These are phyloP conservation scores for Pterostichus madidus DNA, from an alignment of 2,888 invertebrate genomes.

Conservation along the genomic window DNA sequence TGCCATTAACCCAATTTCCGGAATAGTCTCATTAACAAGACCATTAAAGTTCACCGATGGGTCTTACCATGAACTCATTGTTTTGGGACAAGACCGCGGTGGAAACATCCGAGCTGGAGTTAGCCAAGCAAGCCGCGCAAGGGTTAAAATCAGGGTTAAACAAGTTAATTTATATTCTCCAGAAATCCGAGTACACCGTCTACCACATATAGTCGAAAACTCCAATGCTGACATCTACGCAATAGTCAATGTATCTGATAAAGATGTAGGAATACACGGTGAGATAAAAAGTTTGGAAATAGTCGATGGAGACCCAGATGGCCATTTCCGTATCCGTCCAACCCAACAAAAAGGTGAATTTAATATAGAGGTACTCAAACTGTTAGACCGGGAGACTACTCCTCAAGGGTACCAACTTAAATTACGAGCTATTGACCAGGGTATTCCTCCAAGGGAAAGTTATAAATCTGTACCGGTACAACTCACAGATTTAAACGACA, in stretches of 20 bases:
- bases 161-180: slow-evolving; percentile 93
- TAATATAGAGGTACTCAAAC: slow-evolving; percentile 88
- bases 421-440: slow-evolving; percentile 90
- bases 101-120: slow-evolving; percentile 80
- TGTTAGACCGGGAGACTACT: slow-evolving; percentile 88
- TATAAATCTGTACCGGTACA: slow-evolving; percentile 90
- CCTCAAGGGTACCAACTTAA: slow-evolving; percentile 93
- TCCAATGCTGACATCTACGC: slow-evolving; percentile 93
- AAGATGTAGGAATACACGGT: slow-evolving; percentile 87
- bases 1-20: slow-evolving; percentile 95
- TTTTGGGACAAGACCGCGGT: slow-evolving; percentile 93
- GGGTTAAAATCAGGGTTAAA: slow-evolving; percentile 87
- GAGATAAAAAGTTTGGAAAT: slow-evolving; percentile 90
- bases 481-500: slow-evolving; percentile 90
- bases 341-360: slow-evolving; percentile 84
- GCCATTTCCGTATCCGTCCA: slow-evolving; percentile 89
- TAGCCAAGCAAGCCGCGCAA: slow-evolving; percentile 85
- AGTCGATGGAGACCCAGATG: slow-evolving; percentile 93
- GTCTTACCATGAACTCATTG: slow-evolving; percentile 85
- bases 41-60: slow-evolving; percentile 86
- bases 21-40: slow-evolving; percentile 90
- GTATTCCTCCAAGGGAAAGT: slow-evolving; percentile 87
- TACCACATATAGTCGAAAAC: slow-evolving; percentile 90
- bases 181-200: slow-evolving; percentile 88
- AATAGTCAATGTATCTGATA: slow-evolving; percentile 90